Evolutionary conservation across 2,888 invertebrate genomes (phyloP).

Genomic region (Oegoconia quadripuncta): DNA sequence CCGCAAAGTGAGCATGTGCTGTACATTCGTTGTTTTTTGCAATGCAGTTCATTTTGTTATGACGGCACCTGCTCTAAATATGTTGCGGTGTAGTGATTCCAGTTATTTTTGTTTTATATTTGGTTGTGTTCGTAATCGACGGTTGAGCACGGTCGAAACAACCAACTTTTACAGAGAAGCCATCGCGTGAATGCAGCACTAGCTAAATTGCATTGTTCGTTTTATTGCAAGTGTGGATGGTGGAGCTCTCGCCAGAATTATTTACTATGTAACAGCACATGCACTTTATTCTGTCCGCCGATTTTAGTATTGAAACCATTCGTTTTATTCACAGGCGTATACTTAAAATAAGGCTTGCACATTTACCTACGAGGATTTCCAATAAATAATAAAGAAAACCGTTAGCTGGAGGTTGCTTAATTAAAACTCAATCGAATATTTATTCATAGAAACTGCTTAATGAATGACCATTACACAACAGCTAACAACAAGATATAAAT

Average conservation of each 20-base stretch:
- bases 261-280: slow-evolving; percentile 73
- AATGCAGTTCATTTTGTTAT: slow-evolving; percentile 23
- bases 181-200: slow-evolving; percentile 64
- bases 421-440: slow-evolving; percentile 1
- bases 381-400: background rate
- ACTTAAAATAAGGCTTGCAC: slow-evolving; percentile 5
- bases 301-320: slow-evolving; percentile 61
- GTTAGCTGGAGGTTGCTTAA: background rate
- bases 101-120: slow-evolving; percentile 39
- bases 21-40: slow-evolving; percentile 20
- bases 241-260: slow-evolving; percentile 68
- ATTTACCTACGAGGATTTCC: background rate
- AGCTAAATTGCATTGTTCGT: slow-evolving; percentile 75
- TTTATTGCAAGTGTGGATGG: slow-evolving; percentile 71
- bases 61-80: slow-evolving; percentile 30
- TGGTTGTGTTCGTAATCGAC: slow-evolving; percentile 43
- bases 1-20: slow-evolving; percentile 20
- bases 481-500: background rate
- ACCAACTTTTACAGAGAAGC: slow-evolving; percentile 56
- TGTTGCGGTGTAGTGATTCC: slow-evolving; percentile 32
- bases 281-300: slow-evolving; percentile 64
- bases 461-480: background rate
- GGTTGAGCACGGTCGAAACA: slow-evolving; percentile 31
- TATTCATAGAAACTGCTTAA: slow-evolving; percentile 5
- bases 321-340: slow-evolving; percentile 35